Conservation (phyloP, 2,888 invertebrate genomes). For the Rhogogaster chlorosoma region DNA sequence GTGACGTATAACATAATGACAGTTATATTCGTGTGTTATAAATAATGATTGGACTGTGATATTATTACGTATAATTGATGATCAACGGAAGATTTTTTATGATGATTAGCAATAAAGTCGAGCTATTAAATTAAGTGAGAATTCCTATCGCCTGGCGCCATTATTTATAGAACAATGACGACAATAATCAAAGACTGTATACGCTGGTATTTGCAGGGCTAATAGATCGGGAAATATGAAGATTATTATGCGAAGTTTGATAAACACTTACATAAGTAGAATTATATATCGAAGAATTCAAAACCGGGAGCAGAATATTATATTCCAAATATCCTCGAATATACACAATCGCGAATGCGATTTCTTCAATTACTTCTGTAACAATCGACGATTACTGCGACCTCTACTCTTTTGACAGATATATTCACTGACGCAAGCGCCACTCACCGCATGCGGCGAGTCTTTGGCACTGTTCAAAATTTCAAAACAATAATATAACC, state of each 20-base stretch:
- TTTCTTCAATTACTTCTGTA: constrained; percentile 28
- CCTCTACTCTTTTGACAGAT: constrained; percentile 25
- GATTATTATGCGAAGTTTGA: background rate
- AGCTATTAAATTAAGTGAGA: constrained; percentile 19
- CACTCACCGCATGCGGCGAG: background rate
- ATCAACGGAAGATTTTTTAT: background rate
- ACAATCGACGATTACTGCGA: constrained; percentile 49
- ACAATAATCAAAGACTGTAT: constrained; percentile 32
- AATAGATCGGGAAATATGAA: background rate
- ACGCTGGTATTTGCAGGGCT: background rate
- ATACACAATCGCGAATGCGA: constrained; percentile 39
- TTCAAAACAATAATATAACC: constrained; percentile 29
- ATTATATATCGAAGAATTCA: background rate
- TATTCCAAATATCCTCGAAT: background rate
- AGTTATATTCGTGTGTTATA: no score
- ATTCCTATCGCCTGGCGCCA: constrained; percentile 52
- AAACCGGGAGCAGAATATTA: background rate
- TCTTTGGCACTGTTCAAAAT: background rate
- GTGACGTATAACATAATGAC: background rate
- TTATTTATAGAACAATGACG: constrained; percentile 54
- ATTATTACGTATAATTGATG: background rate
- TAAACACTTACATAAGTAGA: background rate
- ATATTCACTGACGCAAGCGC: background rate
- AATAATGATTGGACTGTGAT: background rate
- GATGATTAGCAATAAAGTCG: background rate